phyloP scores from a whole-genome alignment of 1,140 invertebrate genomes.

The Brachionus paranguensis region DNA sequence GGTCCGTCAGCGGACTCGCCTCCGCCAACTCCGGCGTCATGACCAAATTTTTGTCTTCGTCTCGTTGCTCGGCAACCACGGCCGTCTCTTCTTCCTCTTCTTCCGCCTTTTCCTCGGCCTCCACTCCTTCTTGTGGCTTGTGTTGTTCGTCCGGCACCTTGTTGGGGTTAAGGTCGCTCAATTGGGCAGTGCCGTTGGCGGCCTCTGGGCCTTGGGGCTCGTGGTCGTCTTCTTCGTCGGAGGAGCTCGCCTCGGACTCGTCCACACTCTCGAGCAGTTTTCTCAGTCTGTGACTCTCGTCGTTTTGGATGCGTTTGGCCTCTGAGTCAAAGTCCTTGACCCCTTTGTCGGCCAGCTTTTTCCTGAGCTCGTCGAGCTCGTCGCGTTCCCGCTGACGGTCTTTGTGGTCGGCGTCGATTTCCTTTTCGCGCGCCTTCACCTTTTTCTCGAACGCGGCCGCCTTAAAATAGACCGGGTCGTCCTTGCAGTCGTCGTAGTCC shows the following conservation, averaged over 20 bases:
- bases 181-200: not conserved
- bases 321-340: conserved; percentile 74
- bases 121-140: not conserved
- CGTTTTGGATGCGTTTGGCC: conserved; percentile 53
- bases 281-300: conserved; percentile 22
- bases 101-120: not conserved
- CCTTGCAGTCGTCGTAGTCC: conserved; percentile 94
- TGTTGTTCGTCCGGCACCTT: not conserved
- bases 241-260: not conserved
- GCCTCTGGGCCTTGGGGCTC: not conserved
- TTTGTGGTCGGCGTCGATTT: conserved; percentile 79
- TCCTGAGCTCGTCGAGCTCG: conserved; percentile 80
- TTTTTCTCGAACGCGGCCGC: conserved; percentile 79
- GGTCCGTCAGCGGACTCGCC: not conserved
- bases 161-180: not conserved
- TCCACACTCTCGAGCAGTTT: conserved; percentile 12
- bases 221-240: not conserved
- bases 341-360: conserved; percentile 72
- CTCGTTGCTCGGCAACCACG: not conserved
- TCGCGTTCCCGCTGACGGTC: conserved; percentile 82
- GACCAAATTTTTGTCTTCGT: not conserved
- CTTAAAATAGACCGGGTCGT: conserved; percentile 94
- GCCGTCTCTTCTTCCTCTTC: not conserved
- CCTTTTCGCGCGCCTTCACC: conserved; percentile 79
- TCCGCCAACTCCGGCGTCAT: not conserved